Percentiles rank a stretch among this genome's conserved stretches.
Evolutionary conservation across 2,113 vertebrate genomes (phyloP).

Genomic region (Oreochromis tanganicae): DNA sequence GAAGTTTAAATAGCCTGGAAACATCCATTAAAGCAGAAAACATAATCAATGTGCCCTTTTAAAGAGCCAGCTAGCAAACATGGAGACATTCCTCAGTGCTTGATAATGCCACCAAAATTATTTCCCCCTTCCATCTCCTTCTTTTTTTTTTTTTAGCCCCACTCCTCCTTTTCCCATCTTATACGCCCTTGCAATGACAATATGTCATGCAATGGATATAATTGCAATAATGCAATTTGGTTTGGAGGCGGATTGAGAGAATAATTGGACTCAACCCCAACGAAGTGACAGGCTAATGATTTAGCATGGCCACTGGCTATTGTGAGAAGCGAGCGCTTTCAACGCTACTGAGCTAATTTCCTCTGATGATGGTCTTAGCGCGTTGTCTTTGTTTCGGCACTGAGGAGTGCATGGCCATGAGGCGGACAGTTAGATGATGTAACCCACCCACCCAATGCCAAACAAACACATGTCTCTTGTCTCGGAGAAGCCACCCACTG

Average conservation of each 20-base stretch:
- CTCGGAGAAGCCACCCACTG: conserved; percentile 51
- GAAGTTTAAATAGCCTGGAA: conserved; percentile 39
- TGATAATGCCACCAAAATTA: conserved; percentile 40
- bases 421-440: conserved; percentile 66
- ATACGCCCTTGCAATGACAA: conserved; percentile 43
- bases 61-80: conserved; percentile 14
- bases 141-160: background rate
- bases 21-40: conserved; percentile 48
- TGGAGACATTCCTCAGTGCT: background rate
- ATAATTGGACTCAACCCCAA: conserved; percentile 70
- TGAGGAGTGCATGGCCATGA: conserved; percentile 59
- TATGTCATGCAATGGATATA: conserved; percentile 68
- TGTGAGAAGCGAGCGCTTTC: conserved; percentile 68
- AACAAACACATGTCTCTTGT: conserved; percentile 69
- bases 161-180: conserved; percentile 20
- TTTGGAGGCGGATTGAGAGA: conserved; percentile 71
- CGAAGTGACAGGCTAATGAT: conserved; percentile 67
- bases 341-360: conserved; percentile 69
- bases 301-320: conserved; percentile 72
- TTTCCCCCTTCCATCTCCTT: background rate
- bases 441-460: conserved; percentile 65
- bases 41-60: conserved; percentile 47
- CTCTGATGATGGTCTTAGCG: conserved; percentile 70
- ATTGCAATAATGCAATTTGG: conserved; percentile 76
- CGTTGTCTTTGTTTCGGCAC: conserved; percentile 59